These are phyloP conservation scores for Ptilorrhoa leucosticta DNA, from an alignment of 2,113 vertebrate species.

Conservation along the genomic window DNA sequence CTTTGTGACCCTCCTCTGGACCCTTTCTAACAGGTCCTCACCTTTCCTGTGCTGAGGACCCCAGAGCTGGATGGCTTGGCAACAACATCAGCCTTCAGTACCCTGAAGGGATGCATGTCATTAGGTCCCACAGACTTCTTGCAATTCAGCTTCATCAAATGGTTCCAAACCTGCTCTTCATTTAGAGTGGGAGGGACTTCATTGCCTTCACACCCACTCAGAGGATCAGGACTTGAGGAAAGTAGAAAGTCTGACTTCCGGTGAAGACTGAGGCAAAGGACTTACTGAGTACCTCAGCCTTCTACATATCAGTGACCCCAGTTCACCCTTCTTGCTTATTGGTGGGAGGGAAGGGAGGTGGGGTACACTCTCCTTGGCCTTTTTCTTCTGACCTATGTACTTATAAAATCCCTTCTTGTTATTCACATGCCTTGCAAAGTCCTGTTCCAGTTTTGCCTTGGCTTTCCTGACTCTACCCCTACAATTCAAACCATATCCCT, in stretches of 20 bases:
- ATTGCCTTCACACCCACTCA: neutral
- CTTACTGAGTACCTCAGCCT: neutral
- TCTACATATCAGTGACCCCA: neutral
- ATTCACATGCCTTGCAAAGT: neutral
- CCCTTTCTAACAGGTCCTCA: neutral
- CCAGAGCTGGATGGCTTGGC: neutral
- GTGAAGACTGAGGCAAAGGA: neutral
- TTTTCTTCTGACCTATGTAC: neutral
- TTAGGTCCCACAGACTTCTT: neutral
- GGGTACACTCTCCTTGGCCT: neutral
- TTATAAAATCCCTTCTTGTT: neutral
- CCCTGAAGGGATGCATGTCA: neutral
- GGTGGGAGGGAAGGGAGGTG: fast-evolving
- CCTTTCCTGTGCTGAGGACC: neutral
- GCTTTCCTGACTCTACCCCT: neutral
- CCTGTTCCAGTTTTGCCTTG: neutral
- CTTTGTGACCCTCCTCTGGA: neutral
- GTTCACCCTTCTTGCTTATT: neutral
- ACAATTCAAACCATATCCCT: neutral
- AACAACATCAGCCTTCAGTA: neutral
- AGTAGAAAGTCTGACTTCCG: neutral
- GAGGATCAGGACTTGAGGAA: neutral
- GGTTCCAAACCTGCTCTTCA: neutral
- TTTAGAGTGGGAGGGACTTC: neutral
- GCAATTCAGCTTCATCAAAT: neutral